Evolutionary conservation across 2,797 vertebrate species (phyloP), one percentile per base, ranked within the genome.

Genomic region (Notolepis coatsorum): DNA sequence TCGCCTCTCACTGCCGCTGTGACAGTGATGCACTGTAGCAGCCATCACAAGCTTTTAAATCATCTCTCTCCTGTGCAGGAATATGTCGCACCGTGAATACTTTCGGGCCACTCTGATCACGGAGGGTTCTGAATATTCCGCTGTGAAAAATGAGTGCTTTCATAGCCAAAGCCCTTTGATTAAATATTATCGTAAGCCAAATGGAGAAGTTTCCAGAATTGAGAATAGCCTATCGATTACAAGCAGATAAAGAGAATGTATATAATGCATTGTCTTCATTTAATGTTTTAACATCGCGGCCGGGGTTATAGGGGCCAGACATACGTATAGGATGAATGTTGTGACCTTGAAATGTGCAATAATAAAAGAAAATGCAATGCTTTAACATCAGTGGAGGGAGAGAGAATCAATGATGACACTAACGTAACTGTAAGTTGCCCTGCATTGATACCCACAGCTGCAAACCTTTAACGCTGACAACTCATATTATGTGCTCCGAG

Each of bases 81-180:
- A 66, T 58, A 67, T 17, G 10, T 10, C 42, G 75, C 61, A 42
- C 35, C 25, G 59, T 80, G 78, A 86, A 84, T 85, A 75, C 2
- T 73, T 82, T 83, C 62, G 62, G n/a, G 21, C 47, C 49, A 60
- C 74, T 79, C 78, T 71, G 52, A 81, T 79, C 70, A 80, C 77
- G 71, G 82, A 84, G 72, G 73, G 43, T 8, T 37, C 35, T 37
- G 35, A 37, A 37, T 37, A 37, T 37, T 37, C 15, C 12, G 13
- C 10, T 3, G 15, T 37, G 35, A 12, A 37, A 37, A 37, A n/a
- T 10, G 35, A 37, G 35, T 37, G 12, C n/a, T 35, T 13, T 35
- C 12, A 35, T 35, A n/a, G n/a, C n/a, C n/a, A 1, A 54, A 73
- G 74, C 28, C 46, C 55, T 41, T 51, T 41, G 12, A 35, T 9